These are phyloP conservation scores for Lottia scabra DNA, from an alignment of 2,888 invertebrate species.

Conservation along the genomic window DNA sequence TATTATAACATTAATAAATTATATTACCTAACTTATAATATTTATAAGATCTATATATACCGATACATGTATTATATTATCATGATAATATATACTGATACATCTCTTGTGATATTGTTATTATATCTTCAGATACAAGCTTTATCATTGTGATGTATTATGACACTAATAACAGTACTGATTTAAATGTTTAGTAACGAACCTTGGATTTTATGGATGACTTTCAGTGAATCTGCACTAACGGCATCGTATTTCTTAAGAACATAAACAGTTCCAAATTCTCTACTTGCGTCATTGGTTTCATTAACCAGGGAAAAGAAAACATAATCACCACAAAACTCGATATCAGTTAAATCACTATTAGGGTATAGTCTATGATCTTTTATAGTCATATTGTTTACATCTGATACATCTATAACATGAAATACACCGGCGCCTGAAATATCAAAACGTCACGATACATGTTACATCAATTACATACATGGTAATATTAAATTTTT, in stretches of 20 bases:
- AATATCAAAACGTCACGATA: neutral
- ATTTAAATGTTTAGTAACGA: too few species aligned
- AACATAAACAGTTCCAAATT: neutral
- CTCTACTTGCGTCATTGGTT: constrained; percentile 28
- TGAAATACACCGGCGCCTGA: constrained; percentile 46
- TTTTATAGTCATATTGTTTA: constrained; percentile 29
- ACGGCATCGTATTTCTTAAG: neutral
- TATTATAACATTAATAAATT: too few species aligned
- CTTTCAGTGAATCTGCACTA: neutral
- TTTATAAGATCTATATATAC: too few species aligned
- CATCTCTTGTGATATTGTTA: too few species aligned
- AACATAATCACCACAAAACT: constrained; percentile 46
- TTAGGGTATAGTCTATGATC: constrained; percentile 19
- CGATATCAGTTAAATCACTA: constrained; percentile 52
- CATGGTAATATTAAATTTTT: too few species aligned
- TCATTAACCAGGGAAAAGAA: constrained; percentile 43
- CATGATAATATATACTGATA: too few species aligned
- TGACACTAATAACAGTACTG: too few species aligned
- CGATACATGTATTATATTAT: too few species aligned
- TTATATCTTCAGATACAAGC: too few species aligned
- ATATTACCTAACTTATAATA: too few species aligned
- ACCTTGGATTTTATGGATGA: neutral
- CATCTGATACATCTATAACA: constrained; percentile 43
- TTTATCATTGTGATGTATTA: too few species aligned
- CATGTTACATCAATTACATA: too few species aligned